A percentile compares a stretch with the other conserved stretches of the same genome.
Conservation (phyloP, 2,797 vertebrate genomes). For the Antennarius maculatus region DNA sequence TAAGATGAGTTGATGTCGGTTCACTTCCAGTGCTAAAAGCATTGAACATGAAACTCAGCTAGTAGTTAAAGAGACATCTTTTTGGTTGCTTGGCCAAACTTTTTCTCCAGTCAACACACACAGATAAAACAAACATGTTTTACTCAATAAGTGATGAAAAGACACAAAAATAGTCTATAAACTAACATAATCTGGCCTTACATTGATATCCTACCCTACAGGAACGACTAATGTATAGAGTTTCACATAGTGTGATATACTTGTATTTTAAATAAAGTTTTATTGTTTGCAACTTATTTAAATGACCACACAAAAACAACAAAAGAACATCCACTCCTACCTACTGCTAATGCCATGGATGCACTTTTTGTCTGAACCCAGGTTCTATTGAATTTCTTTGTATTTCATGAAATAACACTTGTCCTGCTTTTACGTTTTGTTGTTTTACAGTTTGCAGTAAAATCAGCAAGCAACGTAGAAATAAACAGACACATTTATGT, state of each 20-base stretch:
- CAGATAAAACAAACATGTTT: background rate
- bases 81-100: background rate
- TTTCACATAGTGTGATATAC: no score
- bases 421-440: conserved; percentile 23
- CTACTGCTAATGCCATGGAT: no score
- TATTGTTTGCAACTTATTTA: no score
- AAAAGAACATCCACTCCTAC: no score
- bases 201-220: no score
- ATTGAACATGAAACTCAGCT: background rate
- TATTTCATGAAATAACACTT: conserved; percentile 12
- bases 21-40: background rate
- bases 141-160: no score
- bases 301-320: no score
- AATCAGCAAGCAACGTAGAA: conserved; percentile 56
- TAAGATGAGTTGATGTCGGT: background rate
- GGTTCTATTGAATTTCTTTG: background rate
- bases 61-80: background rate
- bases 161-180: no score
- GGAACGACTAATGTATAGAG: no score
- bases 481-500: conserved; percentile 76
- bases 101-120: background rate
- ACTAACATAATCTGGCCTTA: no score
- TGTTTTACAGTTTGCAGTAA: conserved; percentile 46
- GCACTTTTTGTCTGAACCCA: background rate
- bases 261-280: no score